These are phyloP conservation scores for Trigoniulus corallinus DNA, from an alignment of 1,140 invertebrate genomes.

Conservation along the genomic window DNA sequence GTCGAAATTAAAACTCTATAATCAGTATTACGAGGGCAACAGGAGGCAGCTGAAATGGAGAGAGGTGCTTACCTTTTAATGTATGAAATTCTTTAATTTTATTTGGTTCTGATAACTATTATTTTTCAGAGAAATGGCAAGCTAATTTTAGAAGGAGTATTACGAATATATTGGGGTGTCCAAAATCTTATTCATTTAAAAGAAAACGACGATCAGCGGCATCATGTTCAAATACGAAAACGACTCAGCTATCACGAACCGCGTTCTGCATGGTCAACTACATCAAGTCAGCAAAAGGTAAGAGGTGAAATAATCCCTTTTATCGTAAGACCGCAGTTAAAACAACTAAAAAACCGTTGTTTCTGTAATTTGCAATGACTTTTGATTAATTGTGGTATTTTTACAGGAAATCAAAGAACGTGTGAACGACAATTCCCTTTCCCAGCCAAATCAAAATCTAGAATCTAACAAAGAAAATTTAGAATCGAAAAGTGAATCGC, in stretches of 20 bases:
- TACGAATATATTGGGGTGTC: constrained; percentile 71
- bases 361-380: no score
- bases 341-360: no score
- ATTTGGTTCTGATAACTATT: neutral
- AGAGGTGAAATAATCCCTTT: no score
- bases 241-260: constrained; percentile 8
- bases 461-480: no score
- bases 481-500: no score
- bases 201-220: constrained; percentile 68
- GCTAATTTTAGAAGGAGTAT: constrained; percentile 55
- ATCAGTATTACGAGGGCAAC: constrained; percentile 62
- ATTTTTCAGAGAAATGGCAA: constrained; percentile 47
- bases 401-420: no score
- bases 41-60: constrained; percentile 53
- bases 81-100: neutral
- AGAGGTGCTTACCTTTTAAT: constrained; percentile 31
- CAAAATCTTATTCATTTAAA: constrained; percentile 65
- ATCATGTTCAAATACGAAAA: constrained; percentile 15
- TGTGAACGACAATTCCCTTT: no score
- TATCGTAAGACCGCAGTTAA: no score
- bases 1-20: constrained; percentile 58
- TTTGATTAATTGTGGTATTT: no score
- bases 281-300: no score
- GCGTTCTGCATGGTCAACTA: neutral
- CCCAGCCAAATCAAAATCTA: no score